Percentiles rank a stretch among this genome's conserved stretches.
Conservation (phyloP, 2,113 vertebrate species). For the Eurystomus gularis region DNA sequence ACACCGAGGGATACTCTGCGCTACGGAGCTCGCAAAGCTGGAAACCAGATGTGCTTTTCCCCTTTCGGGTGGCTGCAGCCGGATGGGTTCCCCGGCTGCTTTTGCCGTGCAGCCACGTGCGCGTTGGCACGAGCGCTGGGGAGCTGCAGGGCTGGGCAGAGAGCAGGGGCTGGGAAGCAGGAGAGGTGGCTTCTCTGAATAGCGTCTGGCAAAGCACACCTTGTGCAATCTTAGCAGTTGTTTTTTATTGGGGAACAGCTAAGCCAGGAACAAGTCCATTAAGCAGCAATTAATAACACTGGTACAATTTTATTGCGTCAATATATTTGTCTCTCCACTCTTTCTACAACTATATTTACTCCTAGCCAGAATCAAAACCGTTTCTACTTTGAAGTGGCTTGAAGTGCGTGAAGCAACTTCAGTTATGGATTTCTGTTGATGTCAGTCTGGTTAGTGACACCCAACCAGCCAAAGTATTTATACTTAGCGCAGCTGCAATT, state of each 20-base stretch:
- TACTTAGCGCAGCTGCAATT: neutral
- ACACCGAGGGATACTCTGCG: neutral
- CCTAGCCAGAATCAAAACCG: neutral
- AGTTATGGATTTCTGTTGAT: neutral
- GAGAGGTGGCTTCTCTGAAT: neutral
- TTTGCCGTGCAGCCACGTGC: neutral
- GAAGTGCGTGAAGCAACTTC: neutral
- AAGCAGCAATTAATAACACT: neutral
- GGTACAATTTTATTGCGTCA: neutral
- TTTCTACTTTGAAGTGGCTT: neutral
- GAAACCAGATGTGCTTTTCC: neutral
- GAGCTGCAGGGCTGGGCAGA: neutral
- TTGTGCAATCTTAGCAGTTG: neutral
- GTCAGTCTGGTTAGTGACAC: neutral
- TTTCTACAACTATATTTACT: neutral
- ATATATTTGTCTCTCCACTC: neutral
- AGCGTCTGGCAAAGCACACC: neutral
- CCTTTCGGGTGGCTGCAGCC: neutral
- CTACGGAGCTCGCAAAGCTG: neutral
- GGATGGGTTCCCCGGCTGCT: rapidly evolving
- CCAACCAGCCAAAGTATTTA: neutral
- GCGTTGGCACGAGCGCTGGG: rapidly evolving
- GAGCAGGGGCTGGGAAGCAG: neutral
- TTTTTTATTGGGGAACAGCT: neutral
- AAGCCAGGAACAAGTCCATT: neutral